Evolutionary conservation across 2,797 vertebrate genomes (phyloP).

Genomic region (Centroberyx gerrardi): DNA sequence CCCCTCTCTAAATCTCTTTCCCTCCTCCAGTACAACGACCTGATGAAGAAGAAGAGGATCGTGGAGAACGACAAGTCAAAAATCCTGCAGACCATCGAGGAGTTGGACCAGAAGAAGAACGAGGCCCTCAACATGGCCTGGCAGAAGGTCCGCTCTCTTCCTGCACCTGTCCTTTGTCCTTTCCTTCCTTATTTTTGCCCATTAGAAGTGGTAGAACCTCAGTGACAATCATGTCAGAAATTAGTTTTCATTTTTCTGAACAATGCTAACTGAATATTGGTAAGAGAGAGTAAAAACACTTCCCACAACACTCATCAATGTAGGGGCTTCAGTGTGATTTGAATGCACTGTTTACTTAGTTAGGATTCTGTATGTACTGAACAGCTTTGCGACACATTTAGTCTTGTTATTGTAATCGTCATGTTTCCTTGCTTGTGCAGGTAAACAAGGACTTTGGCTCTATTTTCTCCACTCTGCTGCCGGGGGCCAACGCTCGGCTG

Average conservation of each 20-base stretch:
- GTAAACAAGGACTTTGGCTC: constrained; percentile 97
- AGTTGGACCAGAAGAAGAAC: constrained; percentile 96
- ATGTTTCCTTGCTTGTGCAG: constrained; percentile 72
- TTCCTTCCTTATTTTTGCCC: neutral
- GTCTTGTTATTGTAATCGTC: neutral
- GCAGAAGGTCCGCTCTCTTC: constrained; percentile 89
- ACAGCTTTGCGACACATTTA: too few relatives aligned
- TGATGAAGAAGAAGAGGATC: constrained; percentile 95
- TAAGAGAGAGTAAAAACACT: too few relatives aligned
- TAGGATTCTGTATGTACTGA: too few relatives aligned
- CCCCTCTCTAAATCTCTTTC: neutral
- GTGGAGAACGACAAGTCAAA: constrained; percentile 96
- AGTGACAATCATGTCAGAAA: too few relatives aligned
- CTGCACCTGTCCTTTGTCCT: neutral
- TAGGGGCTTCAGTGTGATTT: too few relatives aligned
- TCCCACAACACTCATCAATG: too few relatives aligned
- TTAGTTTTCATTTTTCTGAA: neutral
- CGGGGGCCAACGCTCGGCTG: constrained; percentile 92
- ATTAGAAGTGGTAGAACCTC: too few relatives aligned
- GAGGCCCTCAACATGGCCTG: constrained; percentile 93
- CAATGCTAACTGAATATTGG: neutral
- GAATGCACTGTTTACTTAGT: too few relatives aligned
- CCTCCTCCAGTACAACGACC: constrained; percentile 91
- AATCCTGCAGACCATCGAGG: constrained; percentile 93
- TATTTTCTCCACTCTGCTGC: constrained; percentile 95